Conservation (phyloP, 1,140 invertebrate genomes). For the Zaprionus taronus region DNA sequence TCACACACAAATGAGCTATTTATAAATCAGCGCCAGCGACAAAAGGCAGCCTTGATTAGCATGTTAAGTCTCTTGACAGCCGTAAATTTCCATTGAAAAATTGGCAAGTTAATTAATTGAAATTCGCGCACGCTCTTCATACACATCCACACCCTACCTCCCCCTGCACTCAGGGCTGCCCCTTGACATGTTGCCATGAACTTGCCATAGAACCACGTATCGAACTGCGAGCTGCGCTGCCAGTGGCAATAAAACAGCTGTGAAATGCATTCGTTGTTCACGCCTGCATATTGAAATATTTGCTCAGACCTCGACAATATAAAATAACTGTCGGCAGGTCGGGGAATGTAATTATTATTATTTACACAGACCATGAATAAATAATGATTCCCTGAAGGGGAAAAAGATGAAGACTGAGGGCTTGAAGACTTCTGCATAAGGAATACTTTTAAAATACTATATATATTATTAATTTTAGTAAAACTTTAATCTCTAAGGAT, state of each 20-base stretch:
- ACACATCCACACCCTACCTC: slow-evolving; percentile 19
- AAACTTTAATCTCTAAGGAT: background rate
- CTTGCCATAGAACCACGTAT: slow-evolving; percentile 64
- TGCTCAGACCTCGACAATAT: background rate
- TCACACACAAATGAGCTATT: slow-evolving; percentile 45
- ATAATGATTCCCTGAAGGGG: background rate
- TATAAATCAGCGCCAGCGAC: slow-evolving; percentile 51
- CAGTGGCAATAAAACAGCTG: slow-evolving; percentile 22
- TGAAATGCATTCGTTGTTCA: slow-evolving; percentile 10
- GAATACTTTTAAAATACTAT: background rate
- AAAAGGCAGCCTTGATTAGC: slow-evolving; percentile 63
- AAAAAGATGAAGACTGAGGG: background rate
- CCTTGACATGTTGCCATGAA: background rate
- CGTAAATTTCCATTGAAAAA: slow-evolving; percentile 68
- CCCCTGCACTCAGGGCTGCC: background rate
- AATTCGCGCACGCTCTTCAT: slow-evolving; percentile 53
- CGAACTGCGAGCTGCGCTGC: slow-evolving; percentile 14
- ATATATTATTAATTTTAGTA: background rate
- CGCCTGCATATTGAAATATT: slow-evolving; percentile 7
- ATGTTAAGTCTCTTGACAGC: slow-evolving; percentile 61
- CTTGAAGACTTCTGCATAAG: too few species aligned
- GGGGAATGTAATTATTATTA: background rate
- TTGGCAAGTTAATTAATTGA: slow-evolving; percentile 75
- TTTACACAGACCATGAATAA: background rate
- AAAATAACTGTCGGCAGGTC: slow-evolving; percentile 19